Evolutionary conservation across 2,113 vertebrate species (phyloP).

Genomic region (Lutjanus erythropterus): DNA sequence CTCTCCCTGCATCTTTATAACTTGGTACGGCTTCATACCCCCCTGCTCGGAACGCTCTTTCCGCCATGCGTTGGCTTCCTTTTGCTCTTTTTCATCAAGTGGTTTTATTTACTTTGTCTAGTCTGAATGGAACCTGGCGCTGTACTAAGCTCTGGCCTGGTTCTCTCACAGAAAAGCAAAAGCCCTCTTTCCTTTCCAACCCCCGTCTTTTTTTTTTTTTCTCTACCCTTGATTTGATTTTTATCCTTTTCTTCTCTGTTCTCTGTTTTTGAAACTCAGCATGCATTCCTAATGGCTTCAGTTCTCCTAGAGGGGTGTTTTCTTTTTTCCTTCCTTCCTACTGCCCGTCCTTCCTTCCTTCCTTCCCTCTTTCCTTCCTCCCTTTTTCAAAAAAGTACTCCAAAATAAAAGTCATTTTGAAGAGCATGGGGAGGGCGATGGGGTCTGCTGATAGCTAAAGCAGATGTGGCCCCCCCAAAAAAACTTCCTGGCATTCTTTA

Average conservation of each 20-base stretch:
- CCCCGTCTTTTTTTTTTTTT: constrained; percentile 33
- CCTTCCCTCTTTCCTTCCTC: background rate
- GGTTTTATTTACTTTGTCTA: constrained; percentile 73
- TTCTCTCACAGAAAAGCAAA: constrained; percentile 53
- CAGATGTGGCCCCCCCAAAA: constrained; percentile 70
- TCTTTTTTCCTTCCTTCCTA: constrained; percentile 20
- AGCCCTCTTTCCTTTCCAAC: constrained; percentile 43
- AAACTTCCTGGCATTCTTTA: constrained; percentile 63
- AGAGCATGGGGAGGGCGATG: background rate
- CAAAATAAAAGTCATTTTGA: constrained; percentile 39
- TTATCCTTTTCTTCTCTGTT: constrained; percentile 63
- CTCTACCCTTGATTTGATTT: constrained; percentile 69
- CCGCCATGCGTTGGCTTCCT: constrained; percentile 36
- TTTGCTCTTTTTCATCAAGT: constrained; percentile 67
- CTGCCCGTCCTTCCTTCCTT: constrained; percentile 23
- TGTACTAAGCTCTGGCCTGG: constrained; percentile 46
- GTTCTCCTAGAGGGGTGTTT: constrained; percentile 37
- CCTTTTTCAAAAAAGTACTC: background rate
- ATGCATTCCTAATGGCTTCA: constrained; percentile 65
- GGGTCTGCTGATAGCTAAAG: constrained; percentile 71
- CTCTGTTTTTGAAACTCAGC: constrained; percentile 62
- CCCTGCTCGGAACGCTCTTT: constrained; percentile 4
- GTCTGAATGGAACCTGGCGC: constrained; percentile 77
- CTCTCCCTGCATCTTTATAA: constrained; percentile 8
- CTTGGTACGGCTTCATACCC: background rate